A percentile compares a stretch with the other conserved stretches of the same genome.
phyloP scores from a whole-genome alignment of 1,140 invertebrate genomes.

The Bicyclus anynana region DNA sequence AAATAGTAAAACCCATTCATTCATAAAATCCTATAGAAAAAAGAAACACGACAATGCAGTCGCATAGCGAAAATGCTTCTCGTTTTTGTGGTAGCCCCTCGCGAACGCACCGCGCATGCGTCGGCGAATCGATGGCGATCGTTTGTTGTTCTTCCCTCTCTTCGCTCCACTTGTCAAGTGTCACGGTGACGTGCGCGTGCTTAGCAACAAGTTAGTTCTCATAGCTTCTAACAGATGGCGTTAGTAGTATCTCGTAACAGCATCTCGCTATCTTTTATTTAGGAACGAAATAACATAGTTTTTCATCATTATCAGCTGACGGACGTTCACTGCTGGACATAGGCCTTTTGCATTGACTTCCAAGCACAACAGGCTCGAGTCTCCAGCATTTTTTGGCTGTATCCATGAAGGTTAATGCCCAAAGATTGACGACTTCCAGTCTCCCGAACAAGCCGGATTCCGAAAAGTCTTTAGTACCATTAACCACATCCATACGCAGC shows the following conservation, averaged over 20 bases:
- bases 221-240: slow-evolving; percentile 53
- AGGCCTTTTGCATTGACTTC: no score
- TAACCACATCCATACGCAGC: no score
- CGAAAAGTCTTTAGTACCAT: no score
- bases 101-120: slow-evolving; percentile 55
- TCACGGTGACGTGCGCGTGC: slow-evolving; percentile 32
- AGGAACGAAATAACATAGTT: no score
- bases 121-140: slow-evolving; percentile 63
- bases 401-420: no score
- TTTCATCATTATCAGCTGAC: no score
- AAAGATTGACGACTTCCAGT: no score
- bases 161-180: slow-evolving; percentile 33
- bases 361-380: no score
- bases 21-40: background rate
- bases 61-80: background rate
- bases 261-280: background rate
- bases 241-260: slow-evolving; percentile 24
- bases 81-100: slow-evolving; percentile 4
- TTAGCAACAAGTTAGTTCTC: slow-evolving; percentile 28
- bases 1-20: background rate
- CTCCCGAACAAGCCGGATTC: no score
- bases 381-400: no score
- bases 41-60: background rate
- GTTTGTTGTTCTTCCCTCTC: slow-evolving; percentile 65
- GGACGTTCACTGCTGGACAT: no score